Conservation (phyloP, 2,797 vertebrate genomes). For the Coranthus polyacanthus region DNA sequence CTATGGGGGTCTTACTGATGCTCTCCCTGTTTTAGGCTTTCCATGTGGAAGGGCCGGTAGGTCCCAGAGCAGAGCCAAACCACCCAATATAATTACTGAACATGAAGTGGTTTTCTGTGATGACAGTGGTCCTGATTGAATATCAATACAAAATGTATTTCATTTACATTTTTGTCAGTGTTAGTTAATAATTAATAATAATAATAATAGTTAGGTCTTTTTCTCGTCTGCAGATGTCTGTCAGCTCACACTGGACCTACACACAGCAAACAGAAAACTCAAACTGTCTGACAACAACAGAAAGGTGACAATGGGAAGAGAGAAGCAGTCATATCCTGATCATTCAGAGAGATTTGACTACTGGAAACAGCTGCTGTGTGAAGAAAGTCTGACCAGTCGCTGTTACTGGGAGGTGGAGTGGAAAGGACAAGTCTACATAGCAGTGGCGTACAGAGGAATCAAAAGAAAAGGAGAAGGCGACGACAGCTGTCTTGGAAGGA, state of each 20-base stretch:
- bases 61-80: too few species aligned
- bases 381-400: constrained; percentile 16
- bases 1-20: too few species aligned
- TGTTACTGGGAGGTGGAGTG: constrained; percentile 58
- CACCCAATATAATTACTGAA: too few species aligned
- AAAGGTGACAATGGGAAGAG: background rate
- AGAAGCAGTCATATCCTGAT: constrained; percentile 46
- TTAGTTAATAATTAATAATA: too few species aligned
- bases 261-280: constrained; percentile 35
- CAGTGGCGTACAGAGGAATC: constrained; percentile 38
- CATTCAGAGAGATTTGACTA: constrained; percentile 47
- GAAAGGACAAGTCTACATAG: constrained; percentile 17
- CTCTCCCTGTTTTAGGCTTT: too few species aligned
- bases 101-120: too few species aligned
- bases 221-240: constrained; percentile 17
- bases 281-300: constrained; percentile 30
- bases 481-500: constrained; percentile 32
- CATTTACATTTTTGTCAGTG: too few species aligned
- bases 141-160: too few species aligned
- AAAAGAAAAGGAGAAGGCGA: background rate
- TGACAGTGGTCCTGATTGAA: too few species aligned
- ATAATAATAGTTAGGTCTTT: background rate
- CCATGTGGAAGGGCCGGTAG: too few species aligned
- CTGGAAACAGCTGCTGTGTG: constrained; percentile 59
- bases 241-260: constrained; percentile 45